Percentiles rank a stretch among this genome's conserved stretches.
phyloP scores from a whole-genome alignment of 2,113 vertebrate genomes.

The Conger conger region DNA sequence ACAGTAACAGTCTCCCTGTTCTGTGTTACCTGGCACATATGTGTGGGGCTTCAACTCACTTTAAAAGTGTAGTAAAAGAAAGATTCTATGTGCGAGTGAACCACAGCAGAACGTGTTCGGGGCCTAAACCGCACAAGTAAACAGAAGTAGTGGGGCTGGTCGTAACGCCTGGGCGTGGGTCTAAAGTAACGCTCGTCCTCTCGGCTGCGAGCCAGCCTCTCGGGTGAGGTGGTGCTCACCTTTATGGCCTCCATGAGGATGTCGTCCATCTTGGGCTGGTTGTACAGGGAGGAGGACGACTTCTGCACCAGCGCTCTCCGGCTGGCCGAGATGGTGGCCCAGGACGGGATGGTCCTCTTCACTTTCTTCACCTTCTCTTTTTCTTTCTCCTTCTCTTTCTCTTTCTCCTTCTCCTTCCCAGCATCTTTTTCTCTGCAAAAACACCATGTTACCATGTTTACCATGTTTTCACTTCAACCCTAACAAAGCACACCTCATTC shows the following conservation, averaged over 20 bases:
- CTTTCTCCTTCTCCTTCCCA: slow-evolving; percentile 79
- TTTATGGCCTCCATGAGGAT: slow-evolving; percentile 91
- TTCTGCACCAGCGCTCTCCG: slow-evolving; percentile 85
- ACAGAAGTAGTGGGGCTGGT: too few species aligned
- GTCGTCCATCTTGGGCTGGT: slow-evolving; percentile 88
- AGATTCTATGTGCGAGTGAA: too few species aligned
- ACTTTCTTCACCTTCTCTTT: slow-evolving; percentile 89
- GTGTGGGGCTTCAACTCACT: neutral
- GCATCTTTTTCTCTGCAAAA: neutral
- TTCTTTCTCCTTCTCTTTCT: slow-evolving; percentile 83
- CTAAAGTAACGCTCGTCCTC: too few species aligned
- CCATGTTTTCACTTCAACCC: too few species aligned
- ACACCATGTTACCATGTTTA: neutral
- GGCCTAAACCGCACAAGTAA: too few species aligned
- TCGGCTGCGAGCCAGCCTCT: too few species aligned
- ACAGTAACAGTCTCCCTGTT: too few species aligned
- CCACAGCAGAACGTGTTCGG: too few species aligned
- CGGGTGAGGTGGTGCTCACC: slow-evolving; percentile 58
- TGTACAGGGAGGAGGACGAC: slow-evolving; percentile 77
- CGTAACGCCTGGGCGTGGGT: too few species aligned
- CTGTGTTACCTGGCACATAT: too few species aligned
- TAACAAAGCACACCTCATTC: too few species aligned
- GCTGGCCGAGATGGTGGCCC: slow-evolving; percentile 87
- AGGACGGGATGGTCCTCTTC: slow-evolving; percentile 91
- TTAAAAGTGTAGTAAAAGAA: neutral